Evolutionary conservation across 1,140 invertebrate species (phyloP), one percentile per base, ranked within the genome.

Genomic region (Eupeodes corollae): DNA sequence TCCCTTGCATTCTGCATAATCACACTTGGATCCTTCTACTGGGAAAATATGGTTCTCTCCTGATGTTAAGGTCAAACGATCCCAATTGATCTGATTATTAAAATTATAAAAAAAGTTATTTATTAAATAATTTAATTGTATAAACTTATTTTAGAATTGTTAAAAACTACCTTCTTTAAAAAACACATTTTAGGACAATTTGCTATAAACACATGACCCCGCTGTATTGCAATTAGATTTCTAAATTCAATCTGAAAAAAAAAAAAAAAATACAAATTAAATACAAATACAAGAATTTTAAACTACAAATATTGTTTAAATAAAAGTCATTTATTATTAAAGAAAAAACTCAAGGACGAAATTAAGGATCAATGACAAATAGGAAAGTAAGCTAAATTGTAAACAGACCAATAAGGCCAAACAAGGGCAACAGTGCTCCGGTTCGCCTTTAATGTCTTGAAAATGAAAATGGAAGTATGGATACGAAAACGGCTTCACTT

Each of bases 131-230:
- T 10, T 34, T 34, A 34, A n/a, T 10, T 34, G 9, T 34, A 10
- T n/a, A 34, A 34, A 9, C 33, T 10, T 34, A 10, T 34, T 34
- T 9, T 10, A 34, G 33, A 10, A 10, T n/a, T 10, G n/a, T 10
- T 34, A 10, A 38, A 30, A 41, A 46, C 46, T 58, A 65, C 62
- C 32, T 44, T 39, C 30, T 60, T 52, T 13, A 54, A 26, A 14
- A 60, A 51, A 44, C 63, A 66, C 0, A 66, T 56, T 19, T 66
- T 66, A 8, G 52, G 52, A 21, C 55, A 53, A 37, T 30, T 54
- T 12, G 56, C 58, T n/a, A 66, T 52, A 35, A 55, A 66, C 14
- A 66, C 56, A 44, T 66, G 63, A 0, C 63, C 63, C 8, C 51
- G 52, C 42, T 66, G 63, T 34, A 66, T 66, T 9, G 63, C 60